Conservation (phyloP, 2,888 invertebrate genomes). For the Lathronympha strigana region DNA sequence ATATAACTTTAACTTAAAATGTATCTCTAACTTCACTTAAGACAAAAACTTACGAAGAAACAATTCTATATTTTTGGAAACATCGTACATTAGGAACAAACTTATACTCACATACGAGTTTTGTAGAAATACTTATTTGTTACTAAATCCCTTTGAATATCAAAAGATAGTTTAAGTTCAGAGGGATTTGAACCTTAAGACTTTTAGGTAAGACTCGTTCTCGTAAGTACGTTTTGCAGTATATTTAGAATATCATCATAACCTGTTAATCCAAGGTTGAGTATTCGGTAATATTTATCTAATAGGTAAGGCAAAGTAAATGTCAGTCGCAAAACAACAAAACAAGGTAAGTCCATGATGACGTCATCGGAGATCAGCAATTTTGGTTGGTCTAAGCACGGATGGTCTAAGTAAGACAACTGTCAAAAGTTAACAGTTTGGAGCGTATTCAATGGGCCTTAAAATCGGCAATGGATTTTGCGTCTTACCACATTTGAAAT, state of each 20-base stretch:
- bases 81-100: neutral
- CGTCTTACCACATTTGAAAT: too few species aligned
- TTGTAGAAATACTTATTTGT: neutral
- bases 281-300: neutral
- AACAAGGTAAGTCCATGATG: neutral
- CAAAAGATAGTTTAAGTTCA: neutral
- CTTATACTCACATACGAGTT: neutral
- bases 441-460: too few species aligned
- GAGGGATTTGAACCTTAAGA: neutral
- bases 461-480: too few species aligned
- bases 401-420: too few species aligned
- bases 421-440: too few species aligned
- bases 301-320: neutral
- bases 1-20: neutral
- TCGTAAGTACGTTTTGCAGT: neutral
- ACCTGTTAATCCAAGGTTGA: constrained; percentile 1
- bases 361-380: neutral
- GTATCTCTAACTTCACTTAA: neutral
- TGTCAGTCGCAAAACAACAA: neutral
- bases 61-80: neutral
- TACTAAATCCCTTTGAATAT: neutral
- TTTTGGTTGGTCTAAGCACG: too few species aligned
- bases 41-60: neutral
- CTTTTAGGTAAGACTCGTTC: neutral
- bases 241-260: neutral